A percentile compares a stretch with the other conserved stretches of the same genome.
Conservation (phyloP, 1,140 invertebrate species). For the Drosophila ohnishii region DNA sequence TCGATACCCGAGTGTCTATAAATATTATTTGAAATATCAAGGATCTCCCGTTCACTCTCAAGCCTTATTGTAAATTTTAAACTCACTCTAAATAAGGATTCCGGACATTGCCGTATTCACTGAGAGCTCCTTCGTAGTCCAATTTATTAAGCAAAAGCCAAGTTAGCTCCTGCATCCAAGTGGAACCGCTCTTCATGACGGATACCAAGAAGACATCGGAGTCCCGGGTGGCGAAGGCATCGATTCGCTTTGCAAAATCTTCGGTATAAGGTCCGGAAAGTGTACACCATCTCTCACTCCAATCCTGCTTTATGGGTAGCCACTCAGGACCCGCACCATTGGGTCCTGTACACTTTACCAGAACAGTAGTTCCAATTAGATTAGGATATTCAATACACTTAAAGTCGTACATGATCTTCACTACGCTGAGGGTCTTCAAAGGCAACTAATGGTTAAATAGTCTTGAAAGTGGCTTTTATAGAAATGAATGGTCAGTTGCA, state of each 20-base stretch:
- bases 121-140: slow-evolving; percentile 79
- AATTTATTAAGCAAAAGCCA: slow-evolving; percentile 86
- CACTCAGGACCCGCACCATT: slow-evolving; percentile 8
- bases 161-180: slow-evolving; percentile 87
- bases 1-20: not conserved
- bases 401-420: not conserved
- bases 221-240: slow-evolving; percentile 59
- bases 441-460: not conserved
- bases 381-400: not conserved
- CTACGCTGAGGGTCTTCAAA: not conserved
- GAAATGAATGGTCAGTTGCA: no score
- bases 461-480: not conserved
- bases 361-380: not conserved
- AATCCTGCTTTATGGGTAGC: slow-evolving; percentile 22
- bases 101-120: slow-evolving; percentile 85
- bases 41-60: no score
- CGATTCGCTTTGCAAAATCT: slow-evolving; percentile 7
- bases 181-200: slow-evolving; percentile 84
- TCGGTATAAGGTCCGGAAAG: not conserved
- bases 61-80: no score
- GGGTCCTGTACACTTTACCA: not conserved
- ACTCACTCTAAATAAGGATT: slow-evolving; percentile 83
- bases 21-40: no score
- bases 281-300: slow-evolving; percentile 18
- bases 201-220: slow-evolving; percentile 84